Percentiles rank a stretch among this genome's conserved stretches.
phyloP scores from a whole-genome alignment of 2,797 vertebrate genomes.

The Myotis vivesi region DNA sequence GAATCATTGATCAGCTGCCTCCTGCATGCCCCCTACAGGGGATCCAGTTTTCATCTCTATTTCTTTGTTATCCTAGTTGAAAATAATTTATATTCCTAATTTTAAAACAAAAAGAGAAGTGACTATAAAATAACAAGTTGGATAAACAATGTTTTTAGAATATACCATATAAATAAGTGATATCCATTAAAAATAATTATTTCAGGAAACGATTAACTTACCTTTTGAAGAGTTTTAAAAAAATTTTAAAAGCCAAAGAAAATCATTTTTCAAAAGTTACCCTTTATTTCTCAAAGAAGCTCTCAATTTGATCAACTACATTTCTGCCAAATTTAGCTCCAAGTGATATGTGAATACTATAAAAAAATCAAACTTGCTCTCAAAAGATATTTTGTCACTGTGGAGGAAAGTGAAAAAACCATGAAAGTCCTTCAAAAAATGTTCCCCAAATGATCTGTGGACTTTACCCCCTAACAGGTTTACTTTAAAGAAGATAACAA shows the following conservation, averaged over 20 bases:
- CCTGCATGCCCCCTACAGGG: too few relatives aligned
- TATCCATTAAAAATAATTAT: conserved; percentile 43
- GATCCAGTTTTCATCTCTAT: conserved; percentile 63
- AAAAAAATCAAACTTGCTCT: conserved; percentile 38
- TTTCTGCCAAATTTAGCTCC: not conserved
- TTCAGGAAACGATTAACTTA: not conserved
- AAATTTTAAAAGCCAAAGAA: conserved; percentile 6
- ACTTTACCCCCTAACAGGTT: not conserved
- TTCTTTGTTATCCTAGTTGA: conserved; percentile 9
- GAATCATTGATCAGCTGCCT: too few relatives aligned
- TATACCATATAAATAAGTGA: conserved; percentile 23
- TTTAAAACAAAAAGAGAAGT: conserved; percentile 9
- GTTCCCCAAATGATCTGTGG: not conserved
- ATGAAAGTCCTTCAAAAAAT: not conserved
- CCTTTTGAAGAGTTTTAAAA: conserved; percentile 12
- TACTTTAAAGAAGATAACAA: not conserved
- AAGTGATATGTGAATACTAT: not conserved
- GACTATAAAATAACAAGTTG: conserved; percentile 9
- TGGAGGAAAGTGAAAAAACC: not conserved
- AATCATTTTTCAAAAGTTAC: not conserved
- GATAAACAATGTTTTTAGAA: not conserved
- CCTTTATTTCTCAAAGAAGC: conserved; percentile 7
- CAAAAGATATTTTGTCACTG: not conserved
- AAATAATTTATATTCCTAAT: conserved; percentile 40
- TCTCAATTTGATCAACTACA: conserved; percentile 2